phyloP scores from a whole-genome alignment of 2,113 vertebrate genomes.

The Eptesicus fuscus region DNA sequence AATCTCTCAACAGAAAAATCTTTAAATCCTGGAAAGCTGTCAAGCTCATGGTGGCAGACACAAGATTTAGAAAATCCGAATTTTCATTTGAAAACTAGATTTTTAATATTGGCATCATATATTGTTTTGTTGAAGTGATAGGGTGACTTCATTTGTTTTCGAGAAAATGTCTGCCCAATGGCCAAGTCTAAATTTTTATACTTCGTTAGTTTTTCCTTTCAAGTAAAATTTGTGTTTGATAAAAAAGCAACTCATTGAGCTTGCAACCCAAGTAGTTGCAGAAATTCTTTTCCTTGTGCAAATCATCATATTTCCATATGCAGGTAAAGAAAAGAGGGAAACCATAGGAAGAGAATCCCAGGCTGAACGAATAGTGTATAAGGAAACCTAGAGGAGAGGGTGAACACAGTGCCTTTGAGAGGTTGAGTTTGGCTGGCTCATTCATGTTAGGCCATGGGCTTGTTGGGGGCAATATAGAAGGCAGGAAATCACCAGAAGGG shows the following conservation, averaged over 20 bases:
- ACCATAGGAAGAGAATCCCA: neutral
- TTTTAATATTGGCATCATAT: slow-evolving; percentile 27
- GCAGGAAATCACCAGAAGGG: neutral
- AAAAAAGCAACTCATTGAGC: neutral
- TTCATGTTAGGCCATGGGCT: neutral
- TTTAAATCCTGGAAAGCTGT: neutral
- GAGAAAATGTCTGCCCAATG: neutral
- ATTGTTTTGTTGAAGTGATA: slow-evolving; percentile 13
- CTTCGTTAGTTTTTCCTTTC: slow-evolving; percentile 26
- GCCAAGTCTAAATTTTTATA: neutral
- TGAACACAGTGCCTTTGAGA: neutral
- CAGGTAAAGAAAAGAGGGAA: neutral
- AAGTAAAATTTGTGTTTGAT: neutral
- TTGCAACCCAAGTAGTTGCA: neutral
- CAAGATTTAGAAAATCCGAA: neutral
- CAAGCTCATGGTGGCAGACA: neutral
- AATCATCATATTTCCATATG: neutral
- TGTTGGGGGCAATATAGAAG: neutral
- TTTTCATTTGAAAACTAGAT: slow-evolving; percentile 43
- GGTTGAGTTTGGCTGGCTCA: neutral
- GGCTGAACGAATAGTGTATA: too few relatives aligned
- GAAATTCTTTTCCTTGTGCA: neutral
- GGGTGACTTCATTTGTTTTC: slow-evolving; percentile 19
- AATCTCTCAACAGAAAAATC: neutral
- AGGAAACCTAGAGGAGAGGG: neutral